These are phyloP conservation scores for Philaenus spumarius DNA, from an alignment of 1,140 invertebrate genomes.

Conservation along the genomic window DNA sequence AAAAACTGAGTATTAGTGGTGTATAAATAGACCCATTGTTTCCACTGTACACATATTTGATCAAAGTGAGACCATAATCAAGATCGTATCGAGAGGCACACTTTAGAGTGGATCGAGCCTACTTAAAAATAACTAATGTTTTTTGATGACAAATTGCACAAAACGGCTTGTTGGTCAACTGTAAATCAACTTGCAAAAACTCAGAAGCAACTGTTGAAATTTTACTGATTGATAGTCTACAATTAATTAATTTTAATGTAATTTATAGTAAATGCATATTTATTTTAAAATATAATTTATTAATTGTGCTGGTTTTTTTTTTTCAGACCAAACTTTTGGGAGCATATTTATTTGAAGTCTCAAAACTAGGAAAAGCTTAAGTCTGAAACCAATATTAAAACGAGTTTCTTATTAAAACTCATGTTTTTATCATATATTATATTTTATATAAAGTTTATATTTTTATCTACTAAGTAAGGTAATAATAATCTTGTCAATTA, in stretches of 20 bases:
- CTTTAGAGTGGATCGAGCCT: no score
- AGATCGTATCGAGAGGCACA: no score
- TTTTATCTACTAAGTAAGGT: no score
- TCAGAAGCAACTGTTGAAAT: not conserved
- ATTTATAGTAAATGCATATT: not conserved
- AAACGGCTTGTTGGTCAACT: conserved; percentile 2
- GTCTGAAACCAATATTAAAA: no score
- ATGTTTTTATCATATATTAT: no score
- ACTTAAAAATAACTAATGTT: not conserved
- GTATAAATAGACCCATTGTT: no score
- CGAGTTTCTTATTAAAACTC: no score
- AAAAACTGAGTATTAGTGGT: no score
- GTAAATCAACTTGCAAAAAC: not conserved
- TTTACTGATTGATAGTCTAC: not conserved
- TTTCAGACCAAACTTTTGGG: conserved; percentile 80
- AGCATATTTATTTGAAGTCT: conserved; percentile 70
- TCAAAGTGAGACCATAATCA: no score
- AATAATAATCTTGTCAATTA: no score
- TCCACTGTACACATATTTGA: no score
- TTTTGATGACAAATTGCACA: conserved; percentile 2
- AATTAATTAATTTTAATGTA: not conserved
- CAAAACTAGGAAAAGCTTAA: conserved; percentile 8
- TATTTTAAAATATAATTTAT: conserved; percentile 15
- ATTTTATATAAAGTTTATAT: no score
- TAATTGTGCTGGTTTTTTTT: conserved; percentile 32